Conservation (phyloP, 2,888 invertebrate genomes). For the Clitarchus hookeri region DNA sequence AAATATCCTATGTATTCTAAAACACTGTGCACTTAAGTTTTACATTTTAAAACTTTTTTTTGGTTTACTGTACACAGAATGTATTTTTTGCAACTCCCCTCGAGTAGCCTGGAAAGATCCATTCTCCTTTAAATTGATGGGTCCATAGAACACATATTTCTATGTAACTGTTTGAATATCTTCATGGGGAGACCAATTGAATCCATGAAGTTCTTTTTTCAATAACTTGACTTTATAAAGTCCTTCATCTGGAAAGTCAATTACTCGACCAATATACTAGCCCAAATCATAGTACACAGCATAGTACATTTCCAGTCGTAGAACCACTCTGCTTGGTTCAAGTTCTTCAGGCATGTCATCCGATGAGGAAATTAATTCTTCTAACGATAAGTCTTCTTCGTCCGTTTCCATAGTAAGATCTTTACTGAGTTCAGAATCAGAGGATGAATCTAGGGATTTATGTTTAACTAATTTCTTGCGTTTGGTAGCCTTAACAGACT, state of each 20-base stretch:
- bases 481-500: background rate
- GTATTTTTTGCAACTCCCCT: too few species aligned
- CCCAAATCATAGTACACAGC: background rate
- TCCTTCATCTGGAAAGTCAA: background rate
- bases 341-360: background rate
- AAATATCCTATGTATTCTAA: too few species aligned
- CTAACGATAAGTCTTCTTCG: background rate
- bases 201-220: slow-evolving; percentile 4
- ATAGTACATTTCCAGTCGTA: background rate
- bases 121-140: background rate
- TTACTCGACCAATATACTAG: background rate
- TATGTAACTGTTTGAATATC: background rate
- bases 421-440: background rate
- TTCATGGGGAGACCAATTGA: background rate
- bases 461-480: background rate
- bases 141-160: background rate
- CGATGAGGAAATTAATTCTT: slow-evolving; percentile 2
- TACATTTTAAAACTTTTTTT: too few species aligned
- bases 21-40: too few species aligned
- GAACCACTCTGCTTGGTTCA: background rate
- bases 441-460: background rate
- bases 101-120: background rate
- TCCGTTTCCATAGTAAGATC: background rate
- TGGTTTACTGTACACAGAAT: too few species aligned
- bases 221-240: background rate